A percentile compares a stretch with the other conserved stretches of the same genome.
Conservation (phyloP, 2,888 invertebrate genomes). For the Margaritifera margaritifera region DNA sequence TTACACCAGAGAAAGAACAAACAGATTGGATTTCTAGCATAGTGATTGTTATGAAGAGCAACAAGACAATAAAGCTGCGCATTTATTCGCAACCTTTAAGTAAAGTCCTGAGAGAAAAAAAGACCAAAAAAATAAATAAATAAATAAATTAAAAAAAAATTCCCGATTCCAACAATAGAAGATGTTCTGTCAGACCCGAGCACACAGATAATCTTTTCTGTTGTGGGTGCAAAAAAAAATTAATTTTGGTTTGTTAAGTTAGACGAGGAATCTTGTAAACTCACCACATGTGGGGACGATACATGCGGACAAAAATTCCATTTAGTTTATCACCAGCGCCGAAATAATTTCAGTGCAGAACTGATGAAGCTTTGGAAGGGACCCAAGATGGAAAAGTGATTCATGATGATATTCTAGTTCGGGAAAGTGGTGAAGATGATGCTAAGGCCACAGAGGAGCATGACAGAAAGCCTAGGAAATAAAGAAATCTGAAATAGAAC, state of each 20-base stretch:
- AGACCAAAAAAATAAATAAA: too few relatives aligned
- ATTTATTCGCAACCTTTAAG: conserved; percentile 23
- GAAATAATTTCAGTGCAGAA: too few relatives aligned
- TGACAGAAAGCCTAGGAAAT: conserved; percentile 11
- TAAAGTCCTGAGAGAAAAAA: too few relatives aligned
- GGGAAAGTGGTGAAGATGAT: conserved; percentile 21
- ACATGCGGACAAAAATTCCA: too few relatives aligned
- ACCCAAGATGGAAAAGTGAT: too few relatives aligned
- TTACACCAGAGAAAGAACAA: too few relatives aligned
- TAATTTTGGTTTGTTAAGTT: conserved; percentile 28
- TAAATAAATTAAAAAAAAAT: conserved; percentile 19
- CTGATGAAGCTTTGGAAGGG: too few relatives aligned
- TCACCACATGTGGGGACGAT: too few relatives aligned
- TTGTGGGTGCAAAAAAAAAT: conserved; percentile 20
- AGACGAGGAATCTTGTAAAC: conserved; percentile 21
- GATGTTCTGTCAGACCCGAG: conserved; percentile 14
- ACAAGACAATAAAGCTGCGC: conserved; percentile 9
- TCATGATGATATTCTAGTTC: too few relatives aligned
- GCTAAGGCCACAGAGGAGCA: conserved; percentile 22
- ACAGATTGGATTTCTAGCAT: conserved; percentile 25
- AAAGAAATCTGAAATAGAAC: conserved; percentile 19
- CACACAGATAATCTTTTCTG: conserved; percentile 4
- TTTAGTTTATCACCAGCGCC: too few relatives aligned
- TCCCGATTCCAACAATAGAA: conserved; percentile 13
- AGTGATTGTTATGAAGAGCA: conserved; percentile 11